Percentiles rank a stretch among this genome's conserved stretches.
These are phyloP conservation scores for Heterodera carotae DNA, from an alignment of 1,140 invertebrate genomes.

Conservation along the genomic window DNA sequence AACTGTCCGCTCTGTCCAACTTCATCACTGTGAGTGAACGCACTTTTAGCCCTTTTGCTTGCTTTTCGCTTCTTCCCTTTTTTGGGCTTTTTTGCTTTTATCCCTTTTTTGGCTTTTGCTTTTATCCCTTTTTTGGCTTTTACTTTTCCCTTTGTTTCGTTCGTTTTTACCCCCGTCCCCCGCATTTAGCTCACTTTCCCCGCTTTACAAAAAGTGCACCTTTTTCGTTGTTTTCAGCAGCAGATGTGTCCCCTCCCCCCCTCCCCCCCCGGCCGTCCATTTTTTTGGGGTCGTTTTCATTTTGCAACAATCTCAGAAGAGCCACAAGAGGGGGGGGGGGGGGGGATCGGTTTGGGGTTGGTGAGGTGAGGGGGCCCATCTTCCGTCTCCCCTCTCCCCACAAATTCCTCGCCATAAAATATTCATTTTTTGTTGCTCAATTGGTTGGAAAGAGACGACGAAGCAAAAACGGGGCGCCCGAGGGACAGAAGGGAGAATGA, in stretches of 20 bases:
- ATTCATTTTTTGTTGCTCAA: conserved; percentile 19
- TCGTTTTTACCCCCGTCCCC: not conserved
- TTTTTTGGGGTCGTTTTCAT: not conserved
- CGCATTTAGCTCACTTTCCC: conserved; percentile 9
- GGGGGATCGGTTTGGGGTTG: too few species aligned
- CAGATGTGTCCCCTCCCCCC: not conserved
- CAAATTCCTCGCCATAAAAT: conserved; percentile 3
- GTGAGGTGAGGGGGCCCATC: not conserved
- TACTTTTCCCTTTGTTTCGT: conserved; percentile 8
- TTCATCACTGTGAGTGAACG: not conserved
- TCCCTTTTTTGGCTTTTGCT: not conserved
- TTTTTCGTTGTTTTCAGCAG: not conserved
- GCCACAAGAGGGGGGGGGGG: not conserved
- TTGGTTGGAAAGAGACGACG: conserved; percentile 1
- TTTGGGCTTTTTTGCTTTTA: too few species aligned
- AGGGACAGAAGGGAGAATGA: not conserved
- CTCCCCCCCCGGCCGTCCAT: not conserved
- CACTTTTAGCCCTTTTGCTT: not conserved
- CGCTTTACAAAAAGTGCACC: conserved; percentile 5
- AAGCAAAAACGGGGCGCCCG: too few species aligned
- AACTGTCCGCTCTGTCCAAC: not conserved
- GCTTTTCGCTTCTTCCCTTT: too few species aligned
- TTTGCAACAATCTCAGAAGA: too few species aligned
- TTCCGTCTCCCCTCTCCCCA: not conserved
- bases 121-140: conserved; percentile 1